Evolutionary conservation across 2,888 invertebrate genomes (phyloP).

Genomic region (Cheilosia vulpina): DNA sequence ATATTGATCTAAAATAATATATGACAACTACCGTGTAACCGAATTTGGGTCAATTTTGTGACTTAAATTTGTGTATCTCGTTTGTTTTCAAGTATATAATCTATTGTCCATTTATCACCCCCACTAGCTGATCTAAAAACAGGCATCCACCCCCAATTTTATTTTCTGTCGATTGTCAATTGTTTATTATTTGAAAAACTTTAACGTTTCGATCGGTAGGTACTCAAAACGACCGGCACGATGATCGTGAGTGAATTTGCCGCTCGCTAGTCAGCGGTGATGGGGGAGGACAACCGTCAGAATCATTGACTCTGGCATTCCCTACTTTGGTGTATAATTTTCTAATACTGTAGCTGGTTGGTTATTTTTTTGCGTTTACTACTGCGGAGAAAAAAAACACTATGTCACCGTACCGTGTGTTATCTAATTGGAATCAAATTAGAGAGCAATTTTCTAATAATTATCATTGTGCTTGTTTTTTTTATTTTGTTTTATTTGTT

Average conservation of each 20-base stretch:
- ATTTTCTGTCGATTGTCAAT: constrained; percentile 44
- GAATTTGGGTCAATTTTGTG: too few relatives aligned
- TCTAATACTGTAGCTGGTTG: constrained; percentile 18
- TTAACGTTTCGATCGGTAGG: constrained; percentile 18
- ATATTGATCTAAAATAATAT: too few relatives aligned
- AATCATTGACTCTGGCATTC: constrained; percentile 27
- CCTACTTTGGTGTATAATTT: constrained; percentile 59
- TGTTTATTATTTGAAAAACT: constrained; percentile 38
- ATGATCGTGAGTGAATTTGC: constrained; percentile 33
- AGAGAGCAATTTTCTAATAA: constrained; percentile 70
- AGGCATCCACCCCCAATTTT: constrained; percentile 64
- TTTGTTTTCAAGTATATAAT: neutral
- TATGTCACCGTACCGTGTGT: constrained; percentile 40
- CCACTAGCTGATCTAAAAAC: constrained; percentile 7
- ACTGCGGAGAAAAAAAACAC: constrained; percentile 43
- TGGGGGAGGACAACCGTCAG: neutral
- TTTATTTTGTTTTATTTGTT: constrained; percentile 15
- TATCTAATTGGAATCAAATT: constrained; percentile 71
- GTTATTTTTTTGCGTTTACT: constrained; percentile 19
- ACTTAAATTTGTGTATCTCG: too few relatives aligned
- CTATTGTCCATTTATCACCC: neutral
- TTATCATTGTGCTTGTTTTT: constrained; percentile 51
- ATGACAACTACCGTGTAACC: too few relatives aligned
- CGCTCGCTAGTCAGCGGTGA: neutral
- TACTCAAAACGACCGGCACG: constrained; percentile 37